phyloP scores from a whole-genome alignment of 2,888 invertebrate species.

The Microplitis deprimator region DNA sequence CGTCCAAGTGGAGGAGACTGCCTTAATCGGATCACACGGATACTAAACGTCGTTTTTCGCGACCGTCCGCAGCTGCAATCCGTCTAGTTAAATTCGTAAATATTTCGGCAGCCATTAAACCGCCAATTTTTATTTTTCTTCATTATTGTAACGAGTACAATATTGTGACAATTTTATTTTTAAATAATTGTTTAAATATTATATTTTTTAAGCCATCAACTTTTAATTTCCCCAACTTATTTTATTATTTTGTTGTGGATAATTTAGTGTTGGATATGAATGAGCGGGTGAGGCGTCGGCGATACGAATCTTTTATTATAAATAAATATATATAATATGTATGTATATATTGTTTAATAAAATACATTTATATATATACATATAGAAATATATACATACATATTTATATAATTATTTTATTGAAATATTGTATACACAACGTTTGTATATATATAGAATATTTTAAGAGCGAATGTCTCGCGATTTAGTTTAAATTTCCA shows the following conservation, averaged over 20 bases:
- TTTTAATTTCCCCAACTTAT: background rate
- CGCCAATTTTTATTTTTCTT: background rate
- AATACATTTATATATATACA: background rate
- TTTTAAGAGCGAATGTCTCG: slow-evolving; percentile 54
- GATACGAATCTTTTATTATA: slow-evolving; percentile 51
- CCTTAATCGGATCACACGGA: slow-evolving; percentile 42
- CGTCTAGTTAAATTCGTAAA: slow-evolving; percentile 35
- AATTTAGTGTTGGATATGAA: background rate
- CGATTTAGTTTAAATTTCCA: slow-evolving; percentile 42
- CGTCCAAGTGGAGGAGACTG: slow-evolving; percentile 45
- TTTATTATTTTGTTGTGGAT: slow-evolving; percentile 7
- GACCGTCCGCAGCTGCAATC: slow-evolving; percentile 32
- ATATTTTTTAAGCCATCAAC: background rate
- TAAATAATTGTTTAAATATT: background rate
- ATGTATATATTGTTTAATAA: slow-evolving; percentile 11
- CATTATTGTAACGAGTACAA: background rate
- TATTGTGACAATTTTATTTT: background rate
- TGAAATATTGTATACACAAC: slow-evolving; percentile 50
- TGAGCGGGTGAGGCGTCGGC: slow-evolving; percentile 47
- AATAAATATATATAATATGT: slow-evolving; percentile 43
- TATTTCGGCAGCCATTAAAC: slow-evolving; percentile 19
- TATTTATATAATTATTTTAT: background rate
- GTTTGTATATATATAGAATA: slow-evolving; percentile 63
- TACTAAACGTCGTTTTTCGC: slow-evolving; percentile 27
- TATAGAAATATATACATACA: slow-evolving; percentile 14